Evolutionary conservation across 2,113 vertebrate genomes (phyloP).

Genomic region (Sigmodon hispidus): DNA sequence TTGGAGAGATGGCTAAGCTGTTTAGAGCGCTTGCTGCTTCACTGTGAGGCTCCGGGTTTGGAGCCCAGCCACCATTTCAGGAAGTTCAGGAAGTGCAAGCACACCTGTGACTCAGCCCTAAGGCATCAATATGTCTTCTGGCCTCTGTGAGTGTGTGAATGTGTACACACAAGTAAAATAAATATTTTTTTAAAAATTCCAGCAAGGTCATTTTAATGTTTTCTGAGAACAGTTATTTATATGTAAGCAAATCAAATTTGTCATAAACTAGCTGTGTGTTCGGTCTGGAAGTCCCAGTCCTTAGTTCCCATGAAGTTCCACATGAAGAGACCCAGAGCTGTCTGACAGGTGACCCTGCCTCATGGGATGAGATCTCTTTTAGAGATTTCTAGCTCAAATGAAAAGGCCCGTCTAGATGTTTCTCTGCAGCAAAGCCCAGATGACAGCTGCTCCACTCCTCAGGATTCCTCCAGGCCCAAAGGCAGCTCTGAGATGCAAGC

Average conservation of each 20-base stretch:
- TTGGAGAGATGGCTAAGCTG: not conserved
- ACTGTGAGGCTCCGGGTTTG: not conserved
- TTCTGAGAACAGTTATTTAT: not conserved
- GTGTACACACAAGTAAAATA: not conserved
- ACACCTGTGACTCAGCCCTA: not conserved
- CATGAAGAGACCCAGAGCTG: not conserved
- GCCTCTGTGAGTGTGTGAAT: not conserved
- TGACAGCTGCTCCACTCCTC: constrained; percentile 53
- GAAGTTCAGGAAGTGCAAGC: too few species aligned
- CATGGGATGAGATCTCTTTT: not conserved
- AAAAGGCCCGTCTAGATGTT: not conserved
- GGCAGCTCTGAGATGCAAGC: not conserved
- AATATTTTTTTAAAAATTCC: not conserved
- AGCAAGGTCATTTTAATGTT: not conserved
- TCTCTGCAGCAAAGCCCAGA: not conserved
- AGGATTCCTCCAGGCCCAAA: constrained; percentile 20
- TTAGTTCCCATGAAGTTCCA: not conserved
- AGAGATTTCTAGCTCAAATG: constrained; percentile 1
- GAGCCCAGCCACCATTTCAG: not conserved
- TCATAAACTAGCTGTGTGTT: not conserved
- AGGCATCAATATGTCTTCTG: not conserved
- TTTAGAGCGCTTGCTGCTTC: not conserved
- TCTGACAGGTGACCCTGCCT: not conserved
- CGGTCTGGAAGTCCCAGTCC: not conserved
- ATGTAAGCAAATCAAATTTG: not conserved